phyloP scores from a whole-genome alignment of 1,140 invertebrate species.

The Brachionus paranguensis region DNA sequence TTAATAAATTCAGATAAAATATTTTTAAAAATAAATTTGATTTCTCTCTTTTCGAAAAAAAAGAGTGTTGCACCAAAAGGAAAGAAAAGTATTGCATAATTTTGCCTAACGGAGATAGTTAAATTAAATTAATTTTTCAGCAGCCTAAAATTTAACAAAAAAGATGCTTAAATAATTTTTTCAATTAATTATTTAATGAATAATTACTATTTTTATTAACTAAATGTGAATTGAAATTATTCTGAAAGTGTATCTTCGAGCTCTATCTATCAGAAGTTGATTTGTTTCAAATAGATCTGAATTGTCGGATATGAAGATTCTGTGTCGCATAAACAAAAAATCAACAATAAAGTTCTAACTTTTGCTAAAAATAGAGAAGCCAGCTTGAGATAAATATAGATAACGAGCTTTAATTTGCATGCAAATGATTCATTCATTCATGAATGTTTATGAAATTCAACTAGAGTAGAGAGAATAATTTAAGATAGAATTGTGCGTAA shows the following conservation, averaged over 20 bases:
- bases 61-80: neutral
- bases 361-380: neutral
- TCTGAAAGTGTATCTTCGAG: too few species aligned
- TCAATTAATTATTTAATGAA: neutral
- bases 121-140: neutral
- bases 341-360: neutral
- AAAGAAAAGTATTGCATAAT: neutral
- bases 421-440: neutral
- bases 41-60: neutral
- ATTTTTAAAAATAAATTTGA: too few species aligned
- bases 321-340: neutral
- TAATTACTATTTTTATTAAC: too few species aligned
- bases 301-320: neutral
- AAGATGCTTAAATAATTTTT: neutral
- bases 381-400: neutral
- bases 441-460: neutral
- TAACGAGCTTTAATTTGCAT: slow-evolving; percentile 22
- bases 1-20: too few species aligned
- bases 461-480: neutral
- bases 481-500: neutral
- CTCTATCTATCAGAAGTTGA: neutral
- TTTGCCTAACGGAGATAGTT: neutral
- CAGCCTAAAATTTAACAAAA: neutral
- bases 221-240: too few species aligned
- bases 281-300: neutral